phyloP scores from a whole-genome alignment of 2,888 invertebrate genomes.

The Tetranychus piercei region DNA sequence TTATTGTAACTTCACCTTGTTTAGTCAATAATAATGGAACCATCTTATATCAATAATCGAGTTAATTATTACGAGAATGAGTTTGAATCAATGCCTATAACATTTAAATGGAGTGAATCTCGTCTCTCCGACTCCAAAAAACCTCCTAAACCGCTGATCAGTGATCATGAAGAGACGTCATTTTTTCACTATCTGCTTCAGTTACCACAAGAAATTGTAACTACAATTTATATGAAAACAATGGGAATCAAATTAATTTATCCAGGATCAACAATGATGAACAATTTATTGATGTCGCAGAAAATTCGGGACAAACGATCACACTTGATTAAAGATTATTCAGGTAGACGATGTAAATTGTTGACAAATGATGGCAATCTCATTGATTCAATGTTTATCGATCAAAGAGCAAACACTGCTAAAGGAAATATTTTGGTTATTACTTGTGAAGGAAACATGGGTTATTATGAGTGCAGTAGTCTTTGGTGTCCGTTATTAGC shows the following conservation, averaged over 20 bases:
- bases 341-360: conserved; percentile 63
- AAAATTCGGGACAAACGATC: conserved; percentile 16
- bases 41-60: background rate
- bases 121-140: conserved; percentile 12
- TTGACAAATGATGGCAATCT: conserved; percentile 56
- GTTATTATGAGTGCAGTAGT: conserved; percentile 90
- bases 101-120: conserved; percentile 42
- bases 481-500: conserved; percentile 62
- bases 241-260: conserved; percentile 76
- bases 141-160: conserved; percentile 12
- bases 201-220: conserved; percentile 31
- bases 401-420: conserved; percentile 42
- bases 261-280: conserved; percentile 60
- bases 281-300: conserved; percentile 40
- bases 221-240: conserved; percentile 63
- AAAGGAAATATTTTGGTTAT: conserved; percentile 53
- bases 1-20: background rate
- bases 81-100: conserved; percentile 62
- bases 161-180: background rate
- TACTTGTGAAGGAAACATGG: conserved; percentile 87
- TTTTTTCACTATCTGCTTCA: conserved; percentile 9
- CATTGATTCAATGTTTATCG: conserved; percentile 77
- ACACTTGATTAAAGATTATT: conserved; percentile 32
- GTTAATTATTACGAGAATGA: conserved; percentile 36
- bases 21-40: background rate